These are phyloP conservation scores for Neomorphus geoffroyi DNA, from an alignment of 2,797 vertebrate genomes.

Conservation along the genomic window DNA sequence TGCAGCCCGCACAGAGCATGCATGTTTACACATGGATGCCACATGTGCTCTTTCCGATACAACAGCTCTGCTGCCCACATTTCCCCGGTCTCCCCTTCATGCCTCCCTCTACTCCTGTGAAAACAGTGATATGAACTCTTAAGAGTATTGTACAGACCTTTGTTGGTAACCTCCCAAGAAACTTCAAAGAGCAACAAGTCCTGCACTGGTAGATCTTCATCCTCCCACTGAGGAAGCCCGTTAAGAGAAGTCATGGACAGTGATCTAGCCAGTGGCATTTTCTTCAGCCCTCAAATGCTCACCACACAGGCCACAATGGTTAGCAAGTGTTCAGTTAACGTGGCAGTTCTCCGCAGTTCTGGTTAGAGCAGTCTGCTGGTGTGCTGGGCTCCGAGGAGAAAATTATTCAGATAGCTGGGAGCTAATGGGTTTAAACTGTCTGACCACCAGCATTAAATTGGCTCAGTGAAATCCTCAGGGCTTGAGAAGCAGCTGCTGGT, in stretches of 20 bases:
- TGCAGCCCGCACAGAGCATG: background rate
- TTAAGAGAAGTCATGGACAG: conserved; percentile 91
- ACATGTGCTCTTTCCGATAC: too few relatives aligned
- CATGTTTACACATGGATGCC: rapidly evolving
- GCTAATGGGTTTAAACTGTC: conserved; percentile 42
- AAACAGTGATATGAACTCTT: background rate
- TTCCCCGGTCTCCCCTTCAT: background rate
- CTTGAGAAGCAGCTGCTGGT: conserved; percentile 38
- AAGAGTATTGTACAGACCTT: conserved; percentile 82
- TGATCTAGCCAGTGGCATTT: conserved; percentile 89
- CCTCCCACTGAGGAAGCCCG: conserved; percentile 88
- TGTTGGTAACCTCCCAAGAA: conserved; percentile 97
- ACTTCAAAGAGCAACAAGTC: conserved; percentile 92
- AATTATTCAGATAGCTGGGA: conserved; percentile 52
- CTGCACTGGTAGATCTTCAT: conserved; percentile 86
- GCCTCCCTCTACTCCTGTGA: background rate
- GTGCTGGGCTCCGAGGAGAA: background rate
- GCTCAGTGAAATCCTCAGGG: conserved; percentile 44
- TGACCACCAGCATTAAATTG: conserved; percentile 46
- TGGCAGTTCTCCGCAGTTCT: background rate
- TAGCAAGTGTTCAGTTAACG: background rate
- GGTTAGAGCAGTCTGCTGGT: background rate
- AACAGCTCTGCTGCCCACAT: background rate
- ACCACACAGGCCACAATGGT: background rate
- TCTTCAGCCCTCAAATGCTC: background rate